Evolutionary conservation across 2,888 invertebrate genomes (phyloP), one percentile per base, ranked within the genome.

Genomic region (Agonopterix heracliana): DNA sequence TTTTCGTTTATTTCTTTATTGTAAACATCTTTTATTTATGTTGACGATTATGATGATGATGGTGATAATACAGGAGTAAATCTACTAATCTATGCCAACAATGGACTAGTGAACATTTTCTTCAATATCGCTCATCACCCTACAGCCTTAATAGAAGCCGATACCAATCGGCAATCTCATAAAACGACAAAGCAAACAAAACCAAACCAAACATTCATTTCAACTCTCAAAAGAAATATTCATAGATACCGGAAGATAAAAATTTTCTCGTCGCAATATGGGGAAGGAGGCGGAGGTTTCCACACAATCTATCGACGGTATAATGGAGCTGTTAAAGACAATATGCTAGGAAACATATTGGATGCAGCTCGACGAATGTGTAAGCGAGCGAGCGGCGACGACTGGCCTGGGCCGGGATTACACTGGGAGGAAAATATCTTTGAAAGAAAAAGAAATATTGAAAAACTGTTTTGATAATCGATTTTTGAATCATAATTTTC

Each of bases 251-350:
- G 57, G 53, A 47, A 52, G 67, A 64, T 60, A 61, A 57, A 64
- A 60, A 63, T 63, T 58, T 61, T 55, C 59, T 54, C 59, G 55
- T 40, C 48, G 60, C 58, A 59, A 56, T 63, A 59, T 56, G 53
- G 52, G 51, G 53, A 52, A 12, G 36, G 34, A 5, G 36, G 7
- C 50, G 54, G 54, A 57, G 58, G 63, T 57, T 56, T 57, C 57
- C 57, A 52, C 59, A 57, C 64, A 66, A 68, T 64, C 71, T 62
- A 82, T 78, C 78, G 74, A 68, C 70, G 64, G 76, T 78, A 85
- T 86, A 86, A 87, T 86, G 82, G 85, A 82, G 81, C 84, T 81
- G 87, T 87, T 87, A 86, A 85, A 86, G 86, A 87, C 87, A 86
- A 85, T 86, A 86, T 83, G 81, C 81, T 74, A 68, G 78, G 80